Base-by-base conservation (phyloP, 1,140 invertebrate genomes). In the Thrips palmi region DNA sequence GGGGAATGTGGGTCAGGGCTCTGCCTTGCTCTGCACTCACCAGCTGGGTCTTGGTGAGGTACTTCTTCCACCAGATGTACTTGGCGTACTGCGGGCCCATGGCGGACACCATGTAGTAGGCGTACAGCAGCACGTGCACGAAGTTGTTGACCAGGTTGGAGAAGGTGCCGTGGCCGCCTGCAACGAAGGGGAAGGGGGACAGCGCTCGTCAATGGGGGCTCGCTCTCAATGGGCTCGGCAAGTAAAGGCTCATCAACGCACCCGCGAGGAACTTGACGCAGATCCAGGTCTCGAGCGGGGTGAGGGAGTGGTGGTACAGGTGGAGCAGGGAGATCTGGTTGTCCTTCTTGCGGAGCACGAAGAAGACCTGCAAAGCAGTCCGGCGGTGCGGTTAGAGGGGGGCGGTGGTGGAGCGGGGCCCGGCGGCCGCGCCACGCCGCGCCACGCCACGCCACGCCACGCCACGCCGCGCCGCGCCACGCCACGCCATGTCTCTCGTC, bases 31-130 rank as follows among this genome's bases (percentile, higher is more conserved):
- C 7, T 11, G 15, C 14, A 66, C 70, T 76, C 67, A 92, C 83
- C 64, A 93, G 62, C 65, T 93, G 88, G 33, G 91, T 62, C 18
- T 74, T 77, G 1, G 88, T 94, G 37, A 93, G 70, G 53, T 93
- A 81, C 54, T 85, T 88, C 58, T 93, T 93, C 86, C 87, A 94
- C 86, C 87, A 92, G 11, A 93, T 59, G 51, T 83, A 91, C 53
- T 86, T 86, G 55, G 86, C 79, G 56, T 85, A 85, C 49, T 82
- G 68, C 3, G 86, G 86, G 21, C 87, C 86, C 73, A 91, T 74
- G 3, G 87, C 85, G 1, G 88, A 70, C 49, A 91, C 65, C 71
- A 88, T 77, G 57, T 93, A 93, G 56, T 93, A 93, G 35, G 70
- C 68, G 56, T 93, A 93, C 86, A 92, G 91, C 44, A 89, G 70